phyloP scores from a whole-genome alignment of 1,140 invertebrate genomes.

The Drosophila novamexicana region DNA sequence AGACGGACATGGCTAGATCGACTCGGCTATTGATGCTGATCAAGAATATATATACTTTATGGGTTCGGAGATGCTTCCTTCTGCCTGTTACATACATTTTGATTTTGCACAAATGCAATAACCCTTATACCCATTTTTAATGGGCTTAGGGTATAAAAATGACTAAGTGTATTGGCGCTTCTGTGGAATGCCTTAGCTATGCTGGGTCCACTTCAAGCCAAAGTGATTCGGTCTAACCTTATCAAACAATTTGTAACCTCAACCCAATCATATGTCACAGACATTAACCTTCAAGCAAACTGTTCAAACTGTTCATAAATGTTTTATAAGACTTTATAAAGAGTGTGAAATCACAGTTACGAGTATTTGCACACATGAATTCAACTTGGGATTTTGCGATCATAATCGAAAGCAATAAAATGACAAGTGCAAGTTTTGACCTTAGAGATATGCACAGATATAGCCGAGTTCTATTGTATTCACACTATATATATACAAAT shows the following conservation, averaged over 20 bases:
- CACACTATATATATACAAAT: background rate
- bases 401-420: slow-evolving; percentile 56
- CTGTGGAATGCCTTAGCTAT: background rate
- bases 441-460: slow-evolving; percentile 39
- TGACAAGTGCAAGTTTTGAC: slow-evolving; percentile 66
- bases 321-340: slow-evolving; percentile 28
- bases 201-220: slow-evolving; percentile 6
- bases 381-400: slow-evolving; percentile 59
- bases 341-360: slow-evolving; percentile 51
- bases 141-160: too few species aligned
- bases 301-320: slow-evolving; percentile 18
- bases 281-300: slow-evolving; percentile 38
- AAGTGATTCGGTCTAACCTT: slow-evolving; percentile 16
- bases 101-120: too few species aligned
- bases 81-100: too few species aligned
- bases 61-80: too few species aligned
- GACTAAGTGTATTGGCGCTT: too few species aligned
- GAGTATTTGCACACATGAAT: slow-evolving; percentile 68
- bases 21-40: too few species aligned
- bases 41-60: too few species aligned
- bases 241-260: slow-evolving; percentile 23
- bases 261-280: slow-evolving; percentile 41
- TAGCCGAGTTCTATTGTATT: slow-evolving; percentile 30
- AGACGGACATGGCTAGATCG: too few species aligned
- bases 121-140: too few species aligned